Base-by-base conservation (phyloP, 2,797 vertebrate genomes). In the Hapalemur alaotrensis region DNA sequence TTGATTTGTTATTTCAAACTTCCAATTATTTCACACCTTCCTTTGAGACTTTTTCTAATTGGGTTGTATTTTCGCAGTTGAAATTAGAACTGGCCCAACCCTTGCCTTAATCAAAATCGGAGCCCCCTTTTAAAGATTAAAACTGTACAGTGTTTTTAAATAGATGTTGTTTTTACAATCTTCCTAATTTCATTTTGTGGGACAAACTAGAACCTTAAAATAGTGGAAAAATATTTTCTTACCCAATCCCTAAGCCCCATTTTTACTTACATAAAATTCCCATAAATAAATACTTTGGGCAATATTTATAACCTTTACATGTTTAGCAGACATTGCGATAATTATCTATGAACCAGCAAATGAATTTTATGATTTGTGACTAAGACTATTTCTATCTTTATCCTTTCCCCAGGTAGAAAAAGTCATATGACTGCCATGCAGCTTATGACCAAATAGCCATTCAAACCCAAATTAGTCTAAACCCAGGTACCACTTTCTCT, bases 11-110 rank as follows among this genome's bases (percentile, higher is more conserved):
- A 96, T 96, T 97, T 96, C 96, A 97, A 93, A 97, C 80, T 96
- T 96, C 72, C 93, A 95, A 94, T 97, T 96, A 96, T 97, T 98
- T 97, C 95, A 97, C 96, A 97, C 93, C 86, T 97, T 85, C 83
- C 65, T 96, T 81, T 82, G 85, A 95, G 81, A 89, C 83, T 32
- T 96, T 97, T 95, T 88, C 82, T 96, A 95, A 97, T 88, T 91
- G 73, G 93, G 93, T 78, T 93, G 59, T 95, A 96, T 96, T 98
- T 97, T 95, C 76, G 75, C 93, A 96, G 32, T 50, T 96, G 91
- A 95, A 96, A 96, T 94, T 65, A 97, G 82, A 96, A 97, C 65
- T 63, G 18, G 23, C 50, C 73, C 46, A 89, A 69, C 35, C 46
- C 72, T 87, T 69, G 20, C 75, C 50, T 95, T 92, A 63, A 84